Conservation (phyloP, 2,113 vertebrate species). For the Triplophysa dalaica region DNA sequence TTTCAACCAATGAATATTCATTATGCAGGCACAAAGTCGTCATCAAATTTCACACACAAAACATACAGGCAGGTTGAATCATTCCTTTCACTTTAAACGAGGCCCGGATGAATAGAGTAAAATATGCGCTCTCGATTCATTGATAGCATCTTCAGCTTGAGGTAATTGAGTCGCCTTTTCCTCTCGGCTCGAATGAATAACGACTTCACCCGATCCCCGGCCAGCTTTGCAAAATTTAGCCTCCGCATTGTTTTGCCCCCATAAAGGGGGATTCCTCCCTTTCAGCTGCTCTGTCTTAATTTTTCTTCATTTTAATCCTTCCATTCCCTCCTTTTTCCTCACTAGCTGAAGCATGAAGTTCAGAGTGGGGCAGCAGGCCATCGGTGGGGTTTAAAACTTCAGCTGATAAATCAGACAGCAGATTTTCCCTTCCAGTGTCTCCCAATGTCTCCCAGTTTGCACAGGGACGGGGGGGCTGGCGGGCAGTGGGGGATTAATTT, state of each 20-base stretch:
- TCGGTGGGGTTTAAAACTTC: slow-evolving; percentile 63
- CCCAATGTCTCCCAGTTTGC: slow-evolving; percentile 33
- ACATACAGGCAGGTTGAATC: slow-evolving; percentile 89
- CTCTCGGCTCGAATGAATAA: slow-evolving; percentile 93
- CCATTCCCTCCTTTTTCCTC: slow-evolving; percentile 71
- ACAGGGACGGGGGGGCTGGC: slow-evolving; percentile 57
- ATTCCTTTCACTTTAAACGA: slow-evolving; percentile 97
- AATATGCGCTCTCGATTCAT: slow-evolving; percentile 98
- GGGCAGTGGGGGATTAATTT: slow-evolving; percentile 61
- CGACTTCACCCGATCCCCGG: slow-evolving; percentile 90
- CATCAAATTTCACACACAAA: slow-evolving; percentile 69
- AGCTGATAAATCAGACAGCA: slow-evolving; percentile 71
- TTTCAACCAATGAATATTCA: slow-evolving; percentile 66
- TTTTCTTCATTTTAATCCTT: slow-evolving; percentile 96
- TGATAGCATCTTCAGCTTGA: slow-evolving; percentile 98
- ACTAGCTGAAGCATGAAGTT: slow-evolving; percentile 74
- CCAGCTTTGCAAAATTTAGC: slow-evolving; percentile 85
- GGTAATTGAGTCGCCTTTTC: slow-evolving; percentile 94
- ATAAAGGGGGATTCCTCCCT: slow-evolving; percentile 80
- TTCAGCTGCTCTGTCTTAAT: slow-evolving; percentile 88
- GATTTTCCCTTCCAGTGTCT: slow-evolving; percentile 56
- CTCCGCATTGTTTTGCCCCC: slow-evolving; percentile 83
- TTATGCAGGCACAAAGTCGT: slow-evolving; percentile 55
- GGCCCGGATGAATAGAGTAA: slow-evolving; percentile 93
- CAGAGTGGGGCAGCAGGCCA: slow-evolving; percentile 59